Evolutionary conservation across 2,113 vertebrate genomes (phyloP).

Genomic region (Chionomys nivalis): DNA sequence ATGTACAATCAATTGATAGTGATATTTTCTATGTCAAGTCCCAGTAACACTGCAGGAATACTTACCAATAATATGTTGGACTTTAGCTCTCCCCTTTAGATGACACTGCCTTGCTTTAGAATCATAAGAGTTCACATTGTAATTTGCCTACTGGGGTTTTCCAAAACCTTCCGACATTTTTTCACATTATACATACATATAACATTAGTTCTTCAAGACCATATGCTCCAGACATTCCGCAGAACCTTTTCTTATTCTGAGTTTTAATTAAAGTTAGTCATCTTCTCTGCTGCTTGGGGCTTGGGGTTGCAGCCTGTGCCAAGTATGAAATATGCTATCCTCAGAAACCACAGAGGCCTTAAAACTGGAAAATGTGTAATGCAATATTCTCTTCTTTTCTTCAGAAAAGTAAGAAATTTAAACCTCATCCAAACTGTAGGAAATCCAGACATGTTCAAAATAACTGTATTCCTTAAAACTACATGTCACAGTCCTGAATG

Average conservation of each 20-base stretch:
- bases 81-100: neutral
- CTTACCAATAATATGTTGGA: neutral
- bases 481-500: neutral
- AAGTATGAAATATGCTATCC: slow-evolving; percentile 15
- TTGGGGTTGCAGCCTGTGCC: neutral
- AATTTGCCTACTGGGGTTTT: neutral
- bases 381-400: slow-evolving; percentile 1
- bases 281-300: neutral
- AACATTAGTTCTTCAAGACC: neutral
- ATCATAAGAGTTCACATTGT: neutral
- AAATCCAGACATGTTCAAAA: neutral
- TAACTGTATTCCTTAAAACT: neutral
- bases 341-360: neutral
- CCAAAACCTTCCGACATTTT: neutral
- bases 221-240: neutral
- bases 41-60: neutral
- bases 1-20: neutral
- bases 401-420: neutral
- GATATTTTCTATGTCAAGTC: neutral
- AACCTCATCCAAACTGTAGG: too few species aligned
- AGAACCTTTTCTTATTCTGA: neutral
- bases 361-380: neutral
- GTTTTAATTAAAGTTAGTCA: neutral
- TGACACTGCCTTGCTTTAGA: neutral
- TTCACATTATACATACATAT: neutral